These are phyloP conservation scores for Eulacestoma nigropectus DNA, from an alignment of 2,113 vertebrate species.

Conservation along the genomic window DNA sequence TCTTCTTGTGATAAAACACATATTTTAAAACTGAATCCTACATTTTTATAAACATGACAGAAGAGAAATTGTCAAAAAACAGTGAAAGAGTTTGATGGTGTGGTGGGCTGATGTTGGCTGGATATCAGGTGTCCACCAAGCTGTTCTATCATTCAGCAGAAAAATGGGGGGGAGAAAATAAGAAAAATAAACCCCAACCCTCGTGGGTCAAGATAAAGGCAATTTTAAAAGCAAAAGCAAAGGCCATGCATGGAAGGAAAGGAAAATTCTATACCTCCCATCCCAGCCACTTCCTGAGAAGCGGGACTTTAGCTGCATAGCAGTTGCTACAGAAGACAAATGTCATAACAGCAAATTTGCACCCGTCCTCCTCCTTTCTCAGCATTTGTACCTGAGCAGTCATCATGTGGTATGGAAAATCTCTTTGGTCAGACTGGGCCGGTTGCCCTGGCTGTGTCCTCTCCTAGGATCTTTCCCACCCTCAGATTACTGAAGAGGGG, in stretches of 20 bases:
- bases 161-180: background rate
- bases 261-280: background rate
- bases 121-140: background rate
- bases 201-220: background rate
- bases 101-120: background rate
- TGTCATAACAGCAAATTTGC: background rate
- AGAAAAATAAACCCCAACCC: background rate
- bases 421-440: background rate
- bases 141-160: background rate
- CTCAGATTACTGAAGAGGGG: fast-evolving
- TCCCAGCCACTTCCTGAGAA: background rate
- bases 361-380: background rate
- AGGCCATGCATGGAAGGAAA: background rate
- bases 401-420: fast-evolving
- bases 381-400: background rate
- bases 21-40: background rate
- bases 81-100: background rate
- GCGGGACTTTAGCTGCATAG: background rate
- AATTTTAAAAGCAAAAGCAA: background rate
- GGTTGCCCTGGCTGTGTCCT: background rate
- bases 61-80: background rate
- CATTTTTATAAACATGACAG: background rate
- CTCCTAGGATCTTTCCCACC: background rate
- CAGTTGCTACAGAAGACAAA: background rate
- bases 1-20: background rate